Conservation (phyloP, 2,797 vertebrate species). For the Spheniscus humboldti region DNA sequence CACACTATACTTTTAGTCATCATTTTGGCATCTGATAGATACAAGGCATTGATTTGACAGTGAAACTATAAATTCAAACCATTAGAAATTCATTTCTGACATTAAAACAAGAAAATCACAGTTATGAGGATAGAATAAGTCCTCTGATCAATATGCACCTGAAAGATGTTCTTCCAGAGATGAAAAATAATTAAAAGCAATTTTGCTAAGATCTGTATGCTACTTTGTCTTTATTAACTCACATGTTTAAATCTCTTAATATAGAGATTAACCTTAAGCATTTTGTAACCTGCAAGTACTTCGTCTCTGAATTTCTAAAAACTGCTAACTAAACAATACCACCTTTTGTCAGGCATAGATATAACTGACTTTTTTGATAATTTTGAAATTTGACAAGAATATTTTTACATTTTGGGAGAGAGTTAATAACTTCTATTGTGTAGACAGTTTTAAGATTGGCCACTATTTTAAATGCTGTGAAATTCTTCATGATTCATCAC, state of each 20-base stretch:
- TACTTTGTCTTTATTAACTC: not conserved
- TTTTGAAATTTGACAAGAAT: not conserved
- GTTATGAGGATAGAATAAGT: not conserved
- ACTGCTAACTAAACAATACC: not conserved
- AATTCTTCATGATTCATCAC: not conserved
- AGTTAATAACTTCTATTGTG: not conserved
- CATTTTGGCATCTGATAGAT: conserved; percentile 24
- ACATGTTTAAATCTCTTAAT: not conserved
- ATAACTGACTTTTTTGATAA: not conserved
- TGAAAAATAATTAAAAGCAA: not conserved
- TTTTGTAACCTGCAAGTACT: not conserved
- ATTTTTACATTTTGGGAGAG: not conserved
- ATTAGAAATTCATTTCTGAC: not conserved
- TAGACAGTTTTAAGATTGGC: not conserved
- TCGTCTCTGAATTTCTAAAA: not conserved
- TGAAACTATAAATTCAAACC: not conserved
- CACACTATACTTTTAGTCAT: not conserved
- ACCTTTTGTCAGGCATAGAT: not conserved
- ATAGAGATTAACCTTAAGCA: not conserved
- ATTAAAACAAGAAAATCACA: conserved; percentile 13
- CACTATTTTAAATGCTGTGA: not conserved
- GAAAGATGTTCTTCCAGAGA: not conserved
- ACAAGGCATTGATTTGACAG: conserved; percentile 18
- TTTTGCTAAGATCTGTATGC: not conserved
- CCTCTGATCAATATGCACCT: not conserved